These are phyloP conservation scores for Tenualosa ilisha DNA, from an alignment of 2,797 vertebrate genomes.

Conservation along the genomic window DNA sequence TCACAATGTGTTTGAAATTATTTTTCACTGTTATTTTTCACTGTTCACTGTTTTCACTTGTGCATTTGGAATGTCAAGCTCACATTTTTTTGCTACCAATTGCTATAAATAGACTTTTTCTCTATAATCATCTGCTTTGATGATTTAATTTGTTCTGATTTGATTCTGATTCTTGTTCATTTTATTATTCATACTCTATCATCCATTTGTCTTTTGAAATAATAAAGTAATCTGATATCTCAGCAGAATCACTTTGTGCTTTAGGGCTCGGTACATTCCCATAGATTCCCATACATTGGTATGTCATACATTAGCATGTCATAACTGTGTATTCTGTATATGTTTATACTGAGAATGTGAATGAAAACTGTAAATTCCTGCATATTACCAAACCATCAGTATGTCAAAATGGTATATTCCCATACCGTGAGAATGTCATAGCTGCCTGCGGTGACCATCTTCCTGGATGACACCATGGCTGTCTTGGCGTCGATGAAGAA, in stretches of 20 bases:
- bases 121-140: background rate
- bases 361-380: too few species aligned
- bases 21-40: background rate
- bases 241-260: background rate
- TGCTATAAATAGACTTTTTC: background rate
- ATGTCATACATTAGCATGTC: too few species aligned
- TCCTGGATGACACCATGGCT: conserved; percentile 90
- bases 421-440: conserved; percentile 92
- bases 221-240: background rate
- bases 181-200: too few species aligned
- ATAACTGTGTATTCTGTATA: too few species aligned
- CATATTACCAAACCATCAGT: too few species aligned
- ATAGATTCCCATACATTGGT: too few species aligned
- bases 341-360: too few species aligned
- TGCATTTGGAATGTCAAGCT: background rate
- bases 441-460: conserved; percentile 86
- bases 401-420: too few species aligned
- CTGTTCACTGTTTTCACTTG: too few species aligned
- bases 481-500: conserved; percentile 93
- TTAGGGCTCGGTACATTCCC: background rate
- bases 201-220: too few species aligned
- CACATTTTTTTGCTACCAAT: background rate
- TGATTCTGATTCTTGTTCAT: too few species aligned
- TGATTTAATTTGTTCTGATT: background rate
- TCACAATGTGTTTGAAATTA: background rate